These are phyloP conservation scores for Nothobranchius furzeri DNA, from an alignment of 2,113 vertebrate species.

Conservation along the genomic window DNA sequence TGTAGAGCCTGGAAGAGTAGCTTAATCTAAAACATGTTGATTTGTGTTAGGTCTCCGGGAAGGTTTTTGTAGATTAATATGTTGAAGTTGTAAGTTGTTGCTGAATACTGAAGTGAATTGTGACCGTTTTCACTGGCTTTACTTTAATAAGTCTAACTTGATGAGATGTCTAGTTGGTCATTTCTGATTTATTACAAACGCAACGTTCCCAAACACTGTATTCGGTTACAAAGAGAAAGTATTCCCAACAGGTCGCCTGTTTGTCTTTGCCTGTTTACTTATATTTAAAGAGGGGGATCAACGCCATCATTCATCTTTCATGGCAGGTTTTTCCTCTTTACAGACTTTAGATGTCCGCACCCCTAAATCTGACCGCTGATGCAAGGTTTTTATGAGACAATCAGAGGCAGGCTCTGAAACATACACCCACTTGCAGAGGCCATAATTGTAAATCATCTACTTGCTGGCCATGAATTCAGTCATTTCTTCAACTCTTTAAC, in stretches of 20 bases:
- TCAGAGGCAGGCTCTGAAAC: slow-evolving; percentile 55
- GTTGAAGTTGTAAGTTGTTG: background rate
- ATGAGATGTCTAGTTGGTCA: background rate
- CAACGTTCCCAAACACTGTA: background rate
- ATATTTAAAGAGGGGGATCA: slow-evolving; percentile 29
- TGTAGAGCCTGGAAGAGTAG: background rate
- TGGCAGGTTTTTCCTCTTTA: slow-evolving; percentile 45
- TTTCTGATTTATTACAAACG: slow-evolving; percentile 11
- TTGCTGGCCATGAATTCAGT: slow-evolving; percentile 56
- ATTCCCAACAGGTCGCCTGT: slow-evolving; percentile 15
- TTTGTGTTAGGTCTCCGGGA: too few relatives aligned
- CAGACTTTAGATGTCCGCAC: slow-evolving; percentile 57
- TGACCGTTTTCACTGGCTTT: background rate
- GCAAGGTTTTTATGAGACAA: slow-evolving; percentile 62
- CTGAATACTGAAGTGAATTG: background rate
- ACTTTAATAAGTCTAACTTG: background rate
- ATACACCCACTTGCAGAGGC: slow-evolving; percentile 50
- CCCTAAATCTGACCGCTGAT: slow-evolving; percentile 50
- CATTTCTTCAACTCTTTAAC: slow-evolving; percentile 38
- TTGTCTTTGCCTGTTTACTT: slow-evolving; percentile 40
- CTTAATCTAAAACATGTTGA: background rate
- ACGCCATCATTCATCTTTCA: slow-evolving; percentile 48
- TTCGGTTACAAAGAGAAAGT: slow-evolving; percentile 5
- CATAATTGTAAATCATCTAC: slow-evolving; percentile 55
- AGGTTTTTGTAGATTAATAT: background rate